Evolutionary conservation across 1,140 invertebrate genomes (phyloP).

Genomic region (Chymomyza costata): DNA sequence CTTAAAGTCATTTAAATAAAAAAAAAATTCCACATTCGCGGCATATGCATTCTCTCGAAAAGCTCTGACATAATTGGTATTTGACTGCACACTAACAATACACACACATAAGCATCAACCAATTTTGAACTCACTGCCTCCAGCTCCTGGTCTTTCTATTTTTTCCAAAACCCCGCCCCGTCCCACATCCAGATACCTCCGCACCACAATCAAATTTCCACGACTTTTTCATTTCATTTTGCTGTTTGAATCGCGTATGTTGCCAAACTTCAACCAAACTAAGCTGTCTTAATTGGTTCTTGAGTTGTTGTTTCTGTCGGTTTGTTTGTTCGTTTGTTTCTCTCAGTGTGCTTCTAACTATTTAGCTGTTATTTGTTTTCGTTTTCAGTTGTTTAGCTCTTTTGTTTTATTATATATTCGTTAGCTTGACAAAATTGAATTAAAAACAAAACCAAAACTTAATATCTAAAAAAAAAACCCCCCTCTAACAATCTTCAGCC

Average conservation of each 20-base stretch:
- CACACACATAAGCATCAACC: conserved; percentile 17
- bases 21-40: no score
- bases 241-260: conserved; percentile 35
- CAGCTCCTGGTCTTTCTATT: no score
- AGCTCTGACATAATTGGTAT: conserved; percentile 71
- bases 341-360: conserved; percentile 44
- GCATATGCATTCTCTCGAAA: conserved; percentile 12
- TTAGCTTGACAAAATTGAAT: conserved; percentile 28
- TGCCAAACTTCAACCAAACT: neutral
- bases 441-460: conserved; percentile 7
- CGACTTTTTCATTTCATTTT: conserved; percentile 35
- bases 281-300: conserved; percentile 35
- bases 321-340: conserved; percentile 55
- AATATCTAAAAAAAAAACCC: conserved; percentile 24
- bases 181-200: conserved; percentile 22
- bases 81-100: conserved; percentile 27
- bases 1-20: no score
- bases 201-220: conserved; percentile 25
- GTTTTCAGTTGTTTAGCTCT: conserved; percentile 31
- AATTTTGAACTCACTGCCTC: no score
- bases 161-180: no score
- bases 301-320: conserved; percentile 63
- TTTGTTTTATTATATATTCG: conserved; percentile 33
- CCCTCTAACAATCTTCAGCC: conserved; percentile 24
- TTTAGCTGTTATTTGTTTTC: conserved; percentile 44